Base-by-base conservation (phyloP, 2,888 invertebrate genomes). In the Drosophila pseudotalamancana region DNA sequence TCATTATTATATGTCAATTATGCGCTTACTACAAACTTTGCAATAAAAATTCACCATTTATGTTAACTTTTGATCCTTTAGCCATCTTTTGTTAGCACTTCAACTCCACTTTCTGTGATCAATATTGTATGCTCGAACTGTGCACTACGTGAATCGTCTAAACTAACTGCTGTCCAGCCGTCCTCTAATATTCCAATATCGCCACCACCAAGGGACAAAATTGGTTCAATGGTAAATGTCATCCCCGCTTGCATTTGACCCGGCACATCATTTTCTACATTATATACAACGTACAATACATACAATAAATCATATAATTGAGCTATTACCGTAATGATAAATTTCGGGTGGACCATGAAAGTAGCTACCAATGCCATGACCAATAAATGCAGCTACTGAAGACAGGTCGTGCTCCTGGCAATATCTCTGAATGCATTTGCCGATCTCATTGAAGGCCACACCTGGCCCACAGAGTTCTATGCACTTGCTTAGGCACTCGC, bases 211-310 rank as follows among this genome's bases (percentile, higher is more conserved):
- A 97, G 95, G 1, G 95, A 94, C 12, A 99, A 88, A 6, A 96
- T 95, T 8, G 99, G 99, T 89, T 99, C 98, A 82, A 99, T 96
- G 0, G 98, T 99, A 88, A 99, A 98, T 0, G 96, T 96, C 96
- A 98, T 98, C n/a, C 97, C 97, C 3, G 95, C 91, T 76, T 93
- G 89, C 98, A 98, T 98, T 45, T 90, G 87, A 0, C 95, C 96
- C 0, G 93, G 93, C 75, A 93, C 92, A 49, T 93, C 88, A 86
- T 96, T 95, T 72, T 92, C 96, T 95, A 37, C 9, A 4, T 3
- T 9, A 14, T 5, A 6, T 21, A 3, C n/a, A n/a, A n/a, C n/a
- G n/a, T n/a, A n/a, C n/a, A n/a, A n/a, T n/a, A n/a, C n/a, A n/a
- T n/a, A n/a, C n/a, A n/a, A n/a, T n/a, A n/a, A n/a, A 4, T 3